phyloP scores from a whole-genome alignment of 2,888 invertebrate genomes.

The Lottia gigantea region DNA sequence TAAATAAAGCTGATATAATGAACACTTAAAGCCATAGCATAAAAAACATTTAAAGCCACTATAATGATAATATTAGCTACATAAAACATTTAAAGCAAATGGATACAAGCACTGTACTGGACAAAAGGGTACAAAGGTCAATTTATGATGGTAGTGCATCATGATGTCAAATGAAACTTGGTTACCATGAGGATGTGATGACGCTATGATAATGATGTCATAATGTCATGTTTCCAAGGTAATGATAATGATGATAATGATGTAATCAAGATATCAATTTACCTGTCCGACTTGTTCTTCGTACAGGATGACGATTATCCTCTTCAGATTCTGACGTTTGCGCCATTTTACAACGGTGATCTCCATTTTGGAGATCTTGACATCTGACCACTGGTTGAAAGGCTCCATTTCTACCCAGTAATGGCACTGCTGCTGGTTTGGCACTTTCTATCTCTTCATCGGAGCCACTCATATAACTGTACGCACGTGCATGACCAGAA shows the following conservation, averaged over 20 bases:
- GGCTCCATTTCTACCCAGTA: constrained; percentile 24
- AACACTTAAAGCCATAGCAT: no score
- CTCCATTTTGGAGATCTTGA: not conserved
- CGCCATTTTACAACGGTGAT: constrained; percentile 15
- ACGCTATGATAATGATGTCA: constrained; percentile 16
- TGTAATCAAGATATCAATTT: constrained; percentile 3
- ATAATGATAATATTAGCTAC: no score
- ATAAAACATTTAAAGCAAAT: no score
- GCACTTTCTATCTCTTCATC: constrained; percentile 51
- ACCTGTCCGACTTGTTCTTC: constrained; percentile 37
- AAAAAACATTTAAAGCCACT: no score
- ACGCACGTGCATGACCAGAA: constrained; percentile 29
- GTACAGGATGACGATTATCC: constrained; percentile 33
- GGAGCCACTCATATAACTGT: constrained; percentile 59
- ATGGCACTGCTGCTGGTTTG: constrained; percentile 20
- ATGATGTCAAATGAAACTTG: not conserved
- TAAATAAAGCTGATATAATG: no score
- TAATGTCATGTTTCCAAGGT: constrained; percentile 36
- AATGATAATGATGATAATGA: constrained; percentile 12
- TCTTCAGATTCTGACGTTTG: constrained; percentile 35
- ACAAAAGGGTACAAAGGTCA: no score
- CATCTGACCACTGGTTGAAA: constrained; percentile 16
- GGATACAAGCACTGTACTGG: no score
- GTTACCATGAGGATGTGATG: no score
- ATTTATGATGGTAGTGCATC: not conserved